Base-by-base conservation (phyloP, 2,113 vertebrate genomes). In the Orcinus orca region DNA sequence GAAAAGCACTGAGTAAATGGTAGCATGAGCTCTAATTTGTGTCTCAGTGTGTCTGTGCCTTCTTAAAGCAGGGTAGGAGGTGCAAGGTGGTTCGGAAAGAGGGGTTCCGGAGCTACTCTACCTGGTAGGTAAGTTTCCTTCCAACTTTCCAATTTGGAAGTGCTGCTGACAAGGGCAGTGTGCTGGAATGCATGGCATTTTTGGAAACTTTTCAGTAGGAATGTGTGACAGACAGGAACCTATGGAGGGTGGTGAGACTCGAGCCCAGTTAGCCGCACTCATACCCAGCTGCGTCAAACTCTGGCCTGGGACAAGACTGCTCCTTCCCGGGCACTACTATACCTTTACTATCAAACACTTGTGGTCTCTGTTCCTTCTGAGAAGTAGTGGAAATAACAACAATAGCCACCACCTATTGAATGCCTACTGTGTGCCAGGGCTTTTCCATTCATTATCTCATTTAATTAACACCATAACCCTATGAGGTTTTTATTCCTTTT, bases 101-200 rank as follows among this genome's bases (percentile, higher is more conserved):
- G 67, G n/a, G 63, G n/a, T 36, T 87, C 76, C 5, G 4, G 23
- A 38, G 70, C 65, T 62, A 5, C 18, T 33, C 29, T 47, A 68
- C 65, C 71, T 71, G 82, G 41, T 60, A 90, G 88, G 90, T 81
- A 36, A 77, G 15, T 65, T 36, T 92, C 83, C 63, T 53, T 70
- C 76, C 60, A 11, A 2, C 21, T 60, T 77, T 79, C 60, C 71
- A 83, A 13, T 31, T 38, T 67, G 62, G 62, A 94, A 90, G 58
- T 63, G 25, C 47, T 74, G 67, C 33, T 17, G 33, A 90, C 38
- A 62, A 86, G 82, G 60, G 25, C 70, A 58, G 17, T n/a, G 31
- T 47, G 60, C 70, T 93, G 84, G 96, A 97, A 97, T 92, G 96
- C 81, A n/a, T 29, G 93, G 89, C 73, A 95, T 96, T 93, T 97